phyloP scores from a whole-genome alignment of 2,113 vertebrate genomes.

The Synchiropus splendidus region DNA sequence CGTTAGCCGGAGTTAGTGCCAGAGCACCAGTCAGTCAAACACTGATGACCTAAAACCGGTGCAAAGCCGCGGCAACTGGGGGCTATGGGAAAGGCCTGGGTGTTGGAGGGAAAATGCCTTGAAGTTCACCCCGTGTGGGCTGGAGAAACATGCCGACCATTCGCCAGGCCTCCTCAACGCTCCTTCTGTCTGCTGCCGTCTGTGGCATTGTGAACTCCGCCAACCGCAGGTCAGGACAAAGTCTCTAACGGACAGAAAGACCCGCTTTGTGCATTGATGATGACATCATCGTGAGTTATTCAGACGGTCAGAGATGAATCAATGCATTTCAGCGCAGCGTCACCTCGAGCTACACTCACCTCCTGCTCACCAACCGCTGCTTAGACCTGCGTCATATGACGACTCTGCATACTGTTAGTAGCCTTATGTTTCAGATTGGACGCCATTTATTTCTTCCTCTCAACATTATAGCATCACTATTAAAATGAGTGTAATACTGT shows the following conservation, averaged over 20 bases:
- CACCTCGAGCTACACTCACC: too few species aligned
- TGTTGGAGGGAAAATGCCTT: constrained; percentile 79
- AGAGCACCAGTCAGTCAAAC: constrained; percentile 42
- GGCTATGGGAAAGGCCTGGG: constrained; percentile 73
- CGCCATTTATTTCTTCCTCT: too few species aligned
- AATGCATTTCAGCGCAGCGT: neutral
- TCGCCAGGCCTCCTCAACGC: constrained; percentile 43
- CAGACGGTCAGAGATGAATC: neutral
- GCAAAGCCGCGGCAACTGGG: constrained; percentile 25
- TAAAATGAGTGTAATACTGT: too few species aligned
- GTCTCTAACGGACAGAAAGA: constrained; percentile 34
- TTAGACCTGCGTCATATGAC: too few species aligned
- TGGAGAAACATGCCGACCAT: constrained; percentile 75
- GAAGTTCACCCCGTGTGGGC: constrained; percentile 81
- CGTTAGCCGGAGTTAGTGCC: constrained; percentile 50
- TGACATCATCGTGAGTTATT: constrained; percentile 27
- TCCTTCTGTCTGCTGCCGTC: constrained; percentile 46
- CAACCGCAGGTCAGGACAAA: constrained; percentile 44
- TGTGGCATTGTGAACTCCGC: constrained; percentile 31
- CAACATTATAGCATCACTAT: too few species aligned
- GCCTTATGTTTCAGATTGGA: too few species aligned
- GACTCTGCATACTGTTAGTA: too few species aligned
- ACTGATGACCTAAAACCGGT: constrained; percentile 52
- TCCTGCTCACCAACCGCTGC: neutral
- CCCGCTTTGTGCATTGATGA: constrained; percentile 29